Evolutionary conservation across 2,797 vertebrate species (phyloP).

Genomic region (Typhlichthys eigenmanni): DNA sequence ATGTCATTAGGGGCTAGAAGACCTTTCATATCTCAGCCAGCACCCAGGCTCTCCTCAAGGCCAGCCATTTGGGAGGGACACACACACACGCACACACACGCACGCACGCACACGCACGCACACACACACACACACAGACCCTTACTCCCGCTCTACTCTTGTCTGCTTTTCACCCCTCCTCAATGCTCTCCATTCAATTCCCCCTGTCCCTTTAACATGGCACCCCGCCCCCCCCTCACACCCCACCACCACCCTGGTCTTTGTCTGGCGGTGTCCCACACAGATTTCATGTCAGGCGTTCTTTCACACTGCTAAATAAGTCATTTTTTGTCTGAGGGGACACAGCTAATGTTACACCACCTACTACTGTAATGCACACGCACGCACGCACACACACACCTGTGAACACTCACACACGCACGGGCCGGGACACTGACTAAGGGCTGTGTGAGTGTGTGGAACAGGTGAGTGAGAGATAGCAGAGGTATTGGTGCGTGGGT

Average conservation of each 20-base stretch:
- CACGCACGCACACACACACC: constrained; percentile 19
- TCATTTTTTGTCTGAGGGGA: constrained; percentile 66
- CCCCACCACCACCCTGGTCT: constrained; percentile 23
- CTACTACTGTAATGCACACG: constrained; percentile 30
- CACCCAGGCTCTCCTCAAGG: constrained; percentile 56
- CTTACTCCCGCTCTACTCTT: constrained; percentile 1
- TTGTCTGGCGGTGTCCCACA: constrained; percentile 62
- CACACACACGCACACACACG: neutral
- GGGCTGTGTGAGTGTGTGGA: constrained; percentile 40
- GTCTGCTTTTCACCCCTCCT: neutral
- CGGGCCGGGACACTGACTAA: constrained; percentile 15
- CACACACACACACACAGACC: neutral
- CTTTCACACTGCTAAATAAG: constrained; percentile 73
- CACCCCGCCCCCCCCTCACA: neutral
- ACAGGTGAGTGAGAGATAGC: constrained; percentile 50
- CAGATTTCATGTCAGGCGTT: constrained; percentile 78
- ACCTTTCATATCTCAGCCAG: constrained; percentile 69
- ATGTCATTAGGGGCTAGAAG: constrained; percentile 65
- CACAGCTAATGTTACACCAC: constrained; percentile 41
- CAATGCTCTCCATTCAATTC: neutral
- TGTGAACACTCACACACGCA: constrained; percentile 4
- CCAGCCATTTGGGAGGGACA: constrained; percentile 46
- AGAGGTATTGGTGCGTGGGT: constrained; percentile 61
- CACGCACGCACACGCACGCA: neutral
- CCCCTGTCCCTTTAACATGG: neutral